phyloP scores from a whole-genome alignment of 1,140 invertebrate species.

The Nixonia krombeini region DNA sequence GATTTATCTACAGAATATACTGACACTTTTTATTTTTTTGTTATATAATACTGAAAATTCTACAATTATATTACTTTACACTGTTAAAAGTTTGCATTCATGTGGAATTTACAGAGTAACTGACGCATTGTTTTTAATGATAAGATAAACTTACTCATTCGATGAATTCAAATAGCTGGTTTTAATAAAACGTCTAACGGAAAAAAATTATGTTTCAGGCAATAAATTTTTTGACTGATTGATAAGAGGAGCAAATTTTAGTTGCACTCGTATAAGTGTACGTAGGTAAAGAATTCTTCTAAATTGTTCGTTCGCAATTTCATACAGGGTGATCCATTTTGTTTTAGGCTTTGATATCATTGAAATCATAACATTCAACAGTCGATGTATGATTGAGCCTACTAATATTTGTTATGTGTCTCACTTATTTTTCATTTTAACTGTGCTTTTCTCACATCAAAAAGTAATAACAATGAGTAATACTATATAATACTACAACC shows the following conservation, averaged over 20 bases:
- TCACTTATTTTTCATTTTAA: too few species aligned
- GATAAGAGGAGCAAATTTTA: slow-evolving; percentile 64
- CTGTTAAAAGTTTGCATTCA: slow-evolving; percentile 16
- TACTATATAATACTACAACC: too few species aligned
- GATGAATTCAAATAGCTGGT: too few species aligned
- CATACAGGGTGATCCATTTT: slow-evolving; percentile 51
- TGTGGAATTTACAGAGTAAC: slow-evolving; percentile 49
- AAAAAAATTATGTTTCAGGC: slow-evolving; percentile 67
- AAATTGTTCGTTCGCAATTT: slow-evolving; percentile 54
- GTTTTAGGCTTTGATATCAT: slow-evolving; percentile 46
- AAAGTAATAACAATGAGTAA: too few species aligned
- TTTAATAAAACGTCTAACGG: too few species aligned
- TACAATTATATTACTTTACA: too few species aligned
- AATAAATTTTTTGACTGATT: slow-evolving; percentile 65
- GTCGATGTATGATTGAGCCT: slow-evolving; percentile 36
- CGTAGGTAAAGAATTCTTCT: slow-evolving; percentile 64
- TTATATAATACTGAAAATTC: too few species aligned
- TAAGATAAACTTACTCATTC: too few species aligned
- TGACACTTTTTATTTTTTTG: too few species aligned
- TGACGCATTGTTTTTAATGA: slow-evolving; percentile 12
- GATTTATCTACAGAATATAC: too few species aligned
- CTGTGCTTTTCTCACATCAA: too few species aligned
- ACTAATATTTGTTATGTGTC: slow-evolving; percentile 32
- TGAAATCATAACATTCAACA: slow-evolving; percentile 41
- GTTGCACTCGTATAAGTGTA: slow-evolving; percentile 59